phyloP scores from a whole-genome alignment of 2,113 vertebrate species.

The Psephotus haematonotus region DNA sequence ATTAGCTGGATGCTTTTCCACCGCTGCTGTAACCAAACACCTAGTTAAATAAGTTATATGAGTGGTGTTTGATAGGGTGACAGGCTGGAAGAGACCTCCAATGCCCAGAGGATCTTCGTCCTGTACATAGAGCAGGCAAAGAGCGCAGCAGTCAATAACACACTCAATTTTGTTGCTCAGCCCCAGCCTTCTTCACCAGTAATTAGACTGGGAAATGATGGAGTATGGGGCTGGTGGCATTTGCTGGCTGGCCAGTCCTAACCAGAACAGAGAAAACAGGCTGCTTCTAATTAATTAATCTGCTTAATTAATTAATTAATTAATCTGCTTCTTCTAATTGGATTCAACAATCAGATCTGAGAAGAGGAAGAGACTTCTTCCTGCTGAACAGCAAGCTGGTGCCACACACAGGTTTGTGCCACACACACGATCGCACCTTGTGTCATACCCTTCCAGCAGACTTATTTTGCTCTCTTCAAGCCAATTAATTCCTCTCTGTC shows the following conservation, averaged over 20 bases:
- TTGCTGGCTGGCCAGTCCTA: slow-evolving; percentile 38
- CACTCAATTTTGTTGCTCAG: slow-evolving; percentile 43
- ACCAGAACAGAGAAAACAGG: slow-evolving; percentile 11
- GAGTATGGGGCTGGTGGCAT: slow-evolving; percentile 14
- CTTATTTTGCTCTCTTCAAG: background rate
- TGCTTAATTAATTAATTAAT: no score
- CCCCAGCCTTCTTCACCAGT: slow-evolving; percentile 14
- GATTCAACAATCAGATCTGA: slow-evolving; percentile 2
- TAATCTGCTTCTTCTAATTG: slow-evolving; percentile 9
- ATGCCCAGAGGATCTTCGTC: slow-evolving; percentile 31
- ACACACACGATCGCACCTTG: background rate
- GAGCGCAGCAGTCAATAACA: slow-evolving; percentile 29
- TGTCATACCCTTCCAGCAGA: background rate
- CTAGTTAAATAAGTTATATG: background rate
- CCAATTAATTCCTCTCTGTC: background rate
- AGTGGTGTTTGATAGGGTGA: slow-evolving; percentile 5
- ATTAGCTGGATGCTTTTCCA: background rate
- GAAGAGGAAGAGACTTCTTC: background rate
- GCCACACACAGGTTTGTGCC: background rate
- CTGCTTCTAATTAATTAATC: slow-evolving; percentile 2
- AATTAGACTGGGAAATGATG: slow-evolving; percentile 61
- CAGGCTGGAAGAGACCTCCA: slow-evolving; percentile 13
- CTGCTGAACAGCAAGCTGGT: background rate
- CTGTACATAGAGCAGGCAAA: background rate
- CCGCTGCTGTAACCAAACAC: background rate